phyloP scores from a whole-genome alignment of 2,113 vertebrate species.

The Tiliqua scincoides region DNA sequence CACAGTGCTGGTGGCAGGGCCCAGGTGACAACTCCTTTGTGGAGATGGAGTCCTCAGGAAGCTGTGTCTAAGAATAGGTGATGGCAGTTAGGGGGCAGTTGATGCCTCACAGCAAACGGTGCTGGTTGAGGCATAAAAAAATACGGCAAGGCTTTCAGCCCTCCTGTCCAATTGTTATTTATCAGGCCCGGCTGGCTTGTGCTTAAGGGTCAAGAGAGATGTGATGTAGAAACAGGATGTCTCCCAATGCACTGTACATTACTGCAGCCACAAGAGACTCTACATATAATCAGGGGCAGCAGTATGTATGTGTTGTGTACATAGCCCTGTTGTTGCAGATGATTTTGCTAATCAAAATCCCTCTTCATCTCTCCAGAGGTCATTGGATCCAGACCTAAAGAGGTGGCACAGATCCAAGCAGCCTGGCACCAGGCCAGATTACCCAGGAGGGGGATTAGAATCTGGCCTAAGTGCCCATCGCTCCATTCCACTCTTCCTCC shows the following conservation, averaged over 20 bases:
- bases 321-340: background rate
- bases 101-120: background rate
- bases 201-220: background rate
- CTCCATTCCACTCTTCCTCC: too few relatives aligned
- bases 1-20: background rate
- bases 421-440: too few relatives aligned
- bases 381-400: too few relatives aligned
- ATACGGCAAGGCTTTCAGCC: background rate
- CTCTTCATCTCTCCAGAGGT: too few relatives aligned
- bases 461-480: too few relatives aligned
- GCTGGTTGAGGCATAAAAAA: background rate
- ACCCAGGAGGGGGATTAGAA: too few relatives aligned
- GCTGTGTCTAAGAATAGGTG: background rate
- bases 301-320: too few relatives aligned
- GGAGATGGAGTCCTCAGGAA: too few relatives aligned
- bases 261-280: too few relatives aligned
- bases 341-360: background rate
- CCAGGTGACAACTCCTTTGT: background rate
- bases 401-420: too few relatives aligned
- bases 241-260: background rate
- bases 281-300: background rate
- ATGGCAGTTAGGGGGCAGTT: background rate
- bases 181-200: background rate
- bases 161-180: background rate
- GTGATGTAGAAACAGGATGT: too few relatives aligned